Percentiles rank a stretch among this genome's conserved stretches.
phyloP scores from a whole-genome alignment of 2,888 invertebrate species.

The Cybosia mesomella region DNA sequence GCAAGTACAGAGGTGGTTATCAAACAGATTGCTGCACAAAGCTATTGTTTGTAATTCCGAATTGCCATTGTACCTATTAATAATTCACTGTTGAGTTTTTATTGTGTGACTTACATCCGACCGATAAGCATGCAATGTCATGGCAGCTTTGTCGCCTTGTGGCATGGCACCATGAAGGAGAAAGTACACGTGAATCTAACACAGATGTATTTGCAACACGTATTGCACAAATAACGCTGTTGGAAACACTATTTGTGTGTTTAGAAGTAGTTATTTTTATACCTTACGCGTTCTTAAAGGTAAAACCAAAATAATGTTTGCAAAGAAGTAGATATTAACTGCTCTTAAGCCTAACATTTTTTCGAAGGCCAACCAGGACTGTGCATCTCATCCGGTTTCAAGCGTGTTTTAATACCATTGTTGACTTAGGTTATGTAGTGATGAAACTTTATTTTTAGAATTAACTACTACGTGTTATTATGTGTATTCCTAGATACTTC shows the following conservation, averaged over 20 bases:
- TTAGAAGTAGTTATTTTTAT: neutral
- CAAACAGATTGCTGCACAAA: constrained; percentile 29
- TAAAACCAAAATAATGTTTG: constrained; percentile 32
- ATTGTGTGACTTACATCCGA: constrained; percentile 26
- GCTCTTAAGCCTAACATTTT: constrained; percentile 31
- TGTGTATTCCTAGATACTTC: neutral
- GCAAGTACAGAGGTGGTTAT: constrained; percentile 32
- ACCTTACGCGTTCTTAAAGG: constrained; percentile 27
- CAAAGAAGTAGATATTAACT: constrained; percentile 29
- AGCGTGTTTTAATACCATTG: constrained; percentile 25
- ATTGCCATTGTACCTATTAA: constrained; percentile 40
- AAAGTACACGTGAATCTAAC: constrained; percentile 57
- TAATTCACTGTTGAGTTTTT: constrained; percentile 38
- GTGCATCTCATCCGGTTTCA: constrained; percentile 32
- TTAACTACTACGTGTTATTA: neutral
- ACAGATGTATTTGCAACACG: constrained; percentile 37
- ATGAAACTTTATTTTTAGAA: constrained; percentile 8
- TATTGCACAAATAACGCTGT: constrained; percentile 25
- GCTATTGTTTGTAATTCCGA: constrained; percentile 46
- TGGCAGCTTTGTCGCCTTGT: constrained; percentile 51
- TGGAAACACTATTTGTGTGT: neutral
- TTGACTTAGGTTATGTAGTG: constrained; percentile 18
- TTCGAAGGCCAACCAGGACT: constrained; percentile 31
- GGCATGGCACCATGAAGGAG: constrained; percentile 46
- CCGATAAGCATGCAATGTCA: constrained; percentile 63